These are phyloP conservation scores for Centrocercus urophasianus DNA, from an alignment of 2,113 vertebrate genomes.

Conservation along the genomic window DNA sequence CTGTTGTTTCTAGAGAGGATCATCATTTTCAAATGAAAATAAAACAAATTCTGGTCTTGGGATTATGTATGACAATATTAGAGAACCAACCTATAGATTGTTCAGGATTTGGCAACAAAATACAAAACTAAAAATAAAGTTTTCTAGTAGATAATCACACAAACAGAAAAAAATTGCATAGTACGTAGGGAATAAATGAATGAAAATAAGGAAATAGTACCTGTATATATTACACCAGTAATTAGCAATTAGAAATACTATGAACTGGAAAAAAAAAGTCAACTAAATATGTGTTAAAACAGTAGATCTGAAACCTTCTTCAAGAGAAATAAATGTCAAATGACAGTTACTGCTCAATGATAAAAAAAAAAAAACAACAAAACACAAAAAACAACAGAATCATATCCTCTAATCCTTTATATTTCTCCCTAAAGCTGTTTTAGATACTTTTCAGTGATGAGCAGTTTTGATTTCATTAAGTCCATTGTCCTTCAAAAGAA, in stretches of 20 bases:
- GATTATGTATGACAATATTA: not conserved
- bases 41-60: not conserved
- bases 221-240: accelerated
- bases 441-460: not conserved
- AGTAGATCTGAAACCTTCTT: not conserved
- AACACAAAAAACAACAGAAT: not conserved
- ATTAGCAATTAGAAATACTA: not conserved
- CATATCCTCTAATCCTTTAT: not conserved
- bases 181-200: not conserved
- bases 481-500: not conserved
- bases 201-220: not conserved
- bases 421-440: not conserved
- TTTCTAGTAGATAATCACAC: not conserved
- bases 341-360: not conserved
- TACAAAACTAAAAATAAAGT: not conserved
- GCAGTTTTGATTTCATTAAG: not conserved
- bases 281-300: not conserved
- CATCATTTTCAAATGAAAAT: not conserved
- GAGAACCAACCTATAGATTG: not conserved
- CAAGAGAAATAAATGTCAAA: not conserved
- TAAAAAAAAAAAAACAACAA: not conserved
- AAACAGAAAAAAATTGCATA: not conserved
- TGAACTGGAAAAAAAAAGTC: not conserved
- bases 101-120: not conserved
- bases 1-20: not conserved